A percentile compares a stretch with the other conserved stretches of the same genome.
These are phyloP conservation scores for Probaryconus sp. DNA, from an alignment of 1,140 invertebrate genomes.

Conservation along the genomic window DNA sequence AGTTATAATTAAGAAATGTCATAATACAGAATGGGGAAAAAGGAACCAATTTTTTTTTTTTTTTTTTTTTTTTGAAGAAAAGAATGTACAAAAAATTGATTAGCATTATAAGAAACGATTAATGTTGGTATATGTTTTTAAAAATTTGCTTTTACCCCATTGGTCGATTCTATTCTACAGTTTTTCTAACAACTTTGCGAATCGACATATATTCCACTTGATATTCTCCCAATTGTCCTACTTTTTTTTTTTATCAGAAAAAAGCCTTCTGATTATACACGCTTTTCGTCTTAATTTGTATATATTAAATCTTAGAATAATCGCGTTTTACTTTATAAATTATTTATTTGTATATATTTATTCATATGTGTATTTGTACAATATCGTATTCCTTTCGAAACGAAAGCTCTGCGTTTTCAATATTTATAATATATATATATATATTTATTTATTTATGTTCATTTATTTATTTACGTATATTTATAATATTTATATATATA, in stretches of 20 bases:
- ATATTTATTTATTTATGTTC: slow-evolving; percentile 20
- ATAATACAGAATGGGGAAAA: neutral
- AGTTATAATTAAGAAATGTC: no score
- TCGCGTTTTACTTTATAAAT: slow-evolving; percentile 45
- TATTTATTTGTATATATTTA: slow-evolving; percentile 14
- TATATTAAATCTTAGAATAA: slow-evolving; percentile 27
- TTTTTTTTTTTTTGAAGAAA: no score
- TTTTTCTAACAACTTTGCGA: no score
- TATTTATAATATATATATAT: slow-evolving; percentile 39
- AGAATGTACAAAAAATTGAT: no score
- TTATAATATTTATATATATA: slow-evolving; percentile 8
- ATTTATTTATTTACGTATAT: slow-evolving; percentile 27
- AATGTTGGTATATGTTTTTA: no score
- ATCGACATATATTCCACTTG: no score
- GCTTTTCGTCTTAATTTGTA: slow-evolving; percentile 33
- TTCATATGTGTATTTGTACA: slow-evolving; percentile 48
- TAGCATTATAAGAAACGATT: no score
- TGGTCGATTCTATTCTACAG: no score
- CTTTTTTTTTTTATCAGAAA: neutral
- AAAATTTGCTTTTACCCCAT: no score
- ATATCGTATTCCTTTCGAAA: slow-evolving; percentile 44
- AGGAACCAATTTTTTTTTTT: no score
- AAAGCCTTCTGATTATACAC: slow-evolving; percentile 28
- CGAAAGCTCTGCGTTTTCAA: slow-evolving; percentile 42
- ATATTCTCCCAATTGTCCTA: neutral